These are phyloP conservation scores for Epirrhoe alternata DNA, from an alignment of 2,888 invertebrate species.

Conservation along the genomic window DNA sequence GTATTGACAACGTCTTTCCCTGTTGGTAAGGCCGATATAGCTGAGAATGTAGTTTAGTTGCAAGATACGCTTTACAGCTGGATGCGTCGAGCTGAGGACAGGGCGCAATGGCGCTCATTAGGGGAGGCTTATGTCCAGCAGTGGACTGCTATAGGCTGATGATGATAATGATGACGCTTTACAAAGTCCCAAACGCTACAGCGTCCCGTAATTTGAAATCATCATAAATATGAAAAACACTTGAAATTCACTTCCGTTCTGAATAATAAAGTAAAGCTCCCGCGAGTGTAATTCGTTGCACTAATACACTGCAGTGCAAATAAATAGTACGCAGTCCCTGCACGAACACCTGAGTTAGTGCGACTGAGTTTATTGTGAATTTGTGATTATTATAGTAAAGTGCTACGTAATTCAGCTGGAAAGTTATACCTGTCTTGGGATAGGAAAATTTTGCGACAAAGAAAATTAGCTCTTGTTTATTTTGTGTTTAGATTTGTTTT, in stretches of 20 bases:
- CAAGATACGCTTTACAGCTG: too few relatives aligned
- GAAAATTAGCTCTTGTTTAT: neutral
- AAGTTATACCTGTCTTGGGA: neutral
- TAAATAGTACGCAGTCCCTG: constrained; percentile 63
- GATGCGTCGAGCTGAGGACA: too few relatives aligned
- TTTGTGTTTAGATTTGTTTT: neutral
- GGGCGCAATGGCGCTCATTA: too few relatives aligned
- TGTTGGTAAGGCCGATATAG: too few relatives aligned
- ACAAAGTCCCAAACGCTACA: too few relatives aligned
- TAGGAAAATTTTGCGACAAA: neutral
- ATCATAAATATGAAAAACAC: constrained; percentile 16
- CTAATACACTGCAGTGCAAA: constrained; percentile 57
- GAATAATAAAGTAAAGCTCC: constrained; percentile 36
- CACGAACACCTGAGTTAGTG: constrained; percentile 76
- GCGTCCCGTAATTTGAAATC: neutral
- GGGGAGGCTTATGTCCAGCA: too few relatives aligned
- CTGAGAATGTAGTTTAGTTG: too few relatives aligned
- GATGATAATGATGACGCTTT: too few relatives aligned
- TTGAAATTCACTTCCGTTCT: constrained; percentile 31
- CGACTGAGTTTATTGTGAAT: constrained; percentile 54
- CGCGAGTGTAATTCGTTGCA: constrained; percentile 46
- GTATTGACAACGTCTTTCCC: too few relatives aligned
- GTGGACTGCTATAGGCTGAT: too few relatives aligned
- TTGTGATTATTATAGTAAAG: constrained; percentile 45
- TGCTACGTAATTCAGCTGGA: neutral